Conservation (phyloP, 2,113 vertebrate genomes). For the Alectura lathami region DNA sequence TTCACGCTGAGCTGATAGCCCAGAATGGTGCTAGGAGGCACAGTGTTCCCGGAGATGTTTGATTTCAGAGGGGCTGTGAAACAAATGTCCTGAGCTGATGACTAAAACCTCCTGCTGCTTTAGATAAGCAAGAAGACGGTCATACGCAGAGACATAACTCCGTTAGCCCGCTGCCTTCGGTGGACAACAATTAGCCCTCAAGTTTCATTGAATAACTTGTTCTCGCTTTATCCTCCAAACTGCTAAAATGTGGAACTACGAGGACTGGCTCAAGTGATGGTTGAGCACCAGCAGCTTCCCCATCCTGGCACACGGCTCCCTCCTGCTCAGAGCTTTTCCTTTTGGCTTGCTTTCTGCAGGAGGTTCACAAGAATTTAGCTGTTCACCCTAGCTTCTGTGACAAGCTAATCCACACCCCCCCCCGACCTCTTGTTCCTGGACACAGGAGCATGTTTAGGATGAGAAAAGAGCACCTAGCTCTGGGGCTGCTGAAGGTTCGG, state of each 20-base stretch:
- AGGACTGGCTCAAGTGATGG: neutral
- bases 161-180: neutral
- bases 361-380: neutral
- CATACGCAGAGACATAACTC: neutral
- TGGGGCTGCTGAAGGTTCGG: neutral
- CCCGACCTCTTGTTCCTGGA: too few species aligned
- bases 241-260: neutral
- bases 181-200: neutral
- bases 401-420: neutral
- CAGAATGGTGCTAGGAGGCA: neutral
- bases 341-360: neutral
- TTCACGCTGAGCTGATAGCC: neutral
- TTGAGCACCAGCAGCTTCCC: neutral
- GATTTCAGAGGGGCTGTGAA: neutral
- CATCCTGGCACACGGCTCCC: neutral
- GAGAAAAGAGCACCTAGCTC: neutral
- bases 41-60: neutral
- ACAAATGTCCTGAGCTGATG: neutral
- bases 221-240: slow-evolving; percentile 15
- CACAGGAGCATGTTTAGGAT: neutral
- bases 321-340: neutral
- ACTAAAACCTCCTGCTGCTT: neutral
- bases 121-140: neutral
- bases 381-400: neutral
- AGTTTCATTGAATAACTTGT: neutral